phyloP scores from a whole-genome alignment of 2,113 vertebrate species.

The Tympanuchus pallidicinctus region DNA sequence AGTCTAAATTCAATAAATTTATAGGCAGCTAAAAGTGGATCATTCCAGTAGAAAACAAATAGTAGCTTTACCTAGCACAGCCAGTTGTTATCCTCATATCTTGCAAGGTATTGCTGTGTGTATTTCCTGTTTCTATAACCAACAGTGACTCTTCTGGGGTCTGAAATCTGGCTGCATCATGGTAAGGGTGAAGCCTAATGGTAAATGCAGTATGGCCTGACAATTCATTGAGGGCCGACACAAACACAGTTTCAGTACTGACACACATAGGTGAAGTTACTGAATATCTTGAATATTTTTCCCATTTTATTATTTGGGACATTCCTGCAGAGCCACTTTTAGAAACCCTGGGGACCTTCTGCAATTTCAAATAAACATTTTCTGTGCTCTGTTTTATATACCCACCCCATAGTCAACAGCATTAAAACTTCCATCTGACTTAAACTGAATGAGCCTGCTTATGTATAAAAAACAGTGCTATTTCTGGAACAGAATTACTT shows the following conservation, averaged over 20 bases:
- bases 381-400: neutral
- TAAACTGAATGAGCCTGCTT: neutral
- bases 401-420: neutral
- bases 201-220: neutral
- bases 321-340: neutral
- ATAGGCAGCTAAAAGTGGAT: neutral
- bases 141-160: accelerated
- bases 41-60: neutral
- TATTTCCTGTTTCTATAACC: neutral
- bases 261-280: neutral
- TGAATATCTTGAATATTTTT: neutral
- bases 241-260: neutral
- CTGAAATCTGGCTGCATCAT: neutral
- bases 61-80: neutral
- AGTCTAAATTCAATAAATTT: neutral
- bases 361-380: neutral
- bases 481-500: neutral
- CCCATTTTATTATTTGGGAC: neutral
- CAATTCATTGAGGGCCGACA: no score
- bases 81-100: neutral
- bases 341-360: neutral
- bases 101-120: neutral
- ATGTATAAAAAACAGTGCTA: neutral
- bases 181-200: neutral
- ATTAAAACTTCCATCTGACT: neutral